A percentile compares a stretch with the other conserved stretches of the same genome.
Conservation (phyloP, 2,113 vertebrate genomes). For the Tricholaema leucomelas region DNA sequence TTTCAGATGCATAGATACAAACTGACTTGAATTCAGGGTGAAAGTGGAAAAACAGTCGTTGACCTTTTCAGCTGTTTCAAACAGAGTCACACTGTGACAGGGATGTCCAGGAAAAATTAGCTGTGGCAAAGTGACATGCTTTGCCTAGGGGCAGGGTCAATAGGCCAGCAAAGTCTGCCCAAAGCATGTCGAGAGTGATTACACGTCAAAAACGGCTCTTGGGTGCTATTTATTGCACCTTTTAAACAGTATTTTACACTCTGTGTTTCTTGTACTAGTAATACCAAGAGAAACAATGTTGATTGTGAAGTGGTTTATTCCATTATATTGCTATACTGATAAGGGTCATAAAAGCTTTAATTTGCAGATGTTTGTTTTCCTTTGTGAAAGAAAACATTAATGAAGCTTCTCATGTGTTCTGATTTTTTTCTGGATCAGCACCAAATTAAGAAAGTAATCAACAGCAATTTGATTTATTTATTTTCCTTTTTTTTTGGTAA, state of each 20-base stretch:
- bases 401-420: background rate
- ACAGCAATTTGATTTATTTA: background rate
- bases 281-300: background rate
- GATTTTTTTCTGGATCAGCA: background rate
- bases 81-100: slow-evolving; percentile 33
- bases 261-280: background rate
- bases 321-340: background rate
- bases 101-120: slow-evolving; percentile 48
- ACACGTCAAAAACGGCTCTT: background rate
- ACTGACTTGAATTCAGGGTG: background rate
- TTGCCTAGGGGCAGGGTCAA: slow-evolving; percentile 54
- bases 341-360: background rate
- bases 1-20: background rate
- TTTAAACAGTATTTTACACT: slow-evolving; percentile 11
- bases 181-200: slow-evolving; percentile 63
- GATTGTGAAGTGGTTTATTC: background rate
- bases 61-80: slow-evolving; percentile 68
- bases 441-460: background rate
- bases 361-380: background rate
- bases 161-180: slow-evolving; percentile 30
- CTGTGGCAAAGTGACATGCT: slow-evolving; percentile 38
- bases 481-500: background rate
- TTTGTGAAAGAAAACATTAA: background rate
- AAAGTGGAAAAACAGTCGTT: slow-evolving; percentile 6
- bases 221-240: slow-evolving; percentile 47